phyloP scores from a whole-genome alignment of 2,113 vertebrate species.

The Pongo abelii region DNA sequence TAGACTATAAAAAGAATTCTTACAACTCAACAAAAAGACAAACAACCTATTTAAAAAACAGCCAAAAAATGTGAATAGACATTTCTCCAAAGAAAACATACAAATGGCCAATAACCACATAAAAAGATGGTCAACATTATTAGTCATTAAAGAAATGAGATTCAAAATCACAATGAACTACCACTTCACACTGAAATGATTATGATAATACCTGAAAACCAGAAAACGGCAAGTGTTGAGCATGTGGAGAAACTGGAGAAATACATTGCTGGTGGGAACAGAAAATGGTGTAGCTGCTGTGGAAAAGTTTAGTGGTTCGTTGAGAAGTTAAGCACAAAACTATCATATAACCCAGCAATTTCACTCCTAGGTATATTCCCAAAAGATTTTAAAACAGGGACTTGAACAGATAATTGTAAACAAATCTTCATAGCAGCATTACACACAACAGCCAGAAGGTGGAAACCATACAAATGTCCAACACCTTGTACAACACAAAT shows the following conservation, averaged over 20 bases:
- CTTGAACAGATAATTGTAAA: not conserved
- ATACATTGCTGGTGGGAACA: not conserved
- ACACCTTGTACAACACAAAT: not conserved
- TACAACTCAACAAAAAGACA: not conserved
- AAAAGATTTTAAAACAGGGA: not conserved
- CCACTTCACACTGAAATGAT: not conserved
- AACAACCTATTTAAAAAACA: not conserved
- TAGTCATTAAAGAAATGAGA: conserved; percentile 5
- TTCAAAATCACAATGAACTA: not conserved
- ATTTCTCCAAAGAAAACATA: conserved; percentile 21
- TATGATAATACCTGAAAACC: not conserved
- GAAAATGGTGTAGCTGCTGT: not conserved
- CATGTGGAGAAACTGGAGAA: not conserved
- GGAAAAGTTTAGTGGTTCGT: not conserved
- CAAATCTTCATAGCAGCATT: not conserved
- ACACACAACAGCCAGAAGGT: not conserved
- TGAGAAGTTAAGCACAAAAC: not conserved
- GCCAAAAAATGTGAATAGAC: not conserved
- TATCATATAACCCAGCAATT: not conserved
- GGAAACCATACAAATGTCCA: not conserved
- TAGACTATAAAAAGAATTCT: not conserved
- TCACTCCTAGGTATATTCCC: not conserved
- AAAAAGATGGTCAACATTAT: not conserved
- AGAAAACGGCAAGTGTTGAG: not conserved
- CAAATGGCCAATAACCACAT: not conserved